Conservation (phyloP, 2,113 vertebrate genomes). For the Typhlomys cinereus region DNA sequence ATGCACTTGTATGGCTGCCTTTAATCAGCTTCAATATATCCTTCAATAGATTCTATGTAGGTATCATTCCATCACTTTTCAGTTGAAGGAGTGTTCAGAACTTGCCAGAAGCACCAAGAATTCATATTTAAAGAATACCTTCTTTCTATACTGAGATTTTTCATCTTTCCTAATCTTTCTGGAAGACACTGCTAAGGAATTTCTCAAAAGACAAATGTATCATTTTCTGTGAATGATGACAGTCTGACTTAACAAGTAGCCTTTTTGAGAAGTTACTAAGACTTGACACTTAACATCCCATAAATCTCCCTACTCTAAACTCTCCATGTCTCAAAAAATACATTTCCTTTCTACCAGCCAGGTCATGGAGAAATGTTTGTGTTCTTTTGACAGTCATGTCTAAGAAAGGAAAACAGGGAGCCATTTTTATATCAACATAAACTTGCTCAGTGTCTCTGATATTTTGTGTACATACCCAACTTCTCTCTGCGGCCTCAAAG, state of each 20-base stretch:
- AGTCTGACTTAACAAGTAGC: conserved; percentile 74
- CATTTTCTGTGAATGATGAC: conserved; percentile 78
- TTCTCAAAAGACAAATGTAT: conserved; percentile 70
- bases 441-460: conserved; percentile 11
- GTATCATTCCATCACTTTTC: conserved; percentile 73
- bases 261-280: conserved; percentile 74
- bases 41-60: conserved; percentile 19
- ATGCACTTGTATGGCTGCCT: neutral
- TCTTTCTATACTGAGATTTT: conserved; percentile 73
- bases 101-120: conserved; percentile 57
- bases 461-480: conserved; percentile 34
- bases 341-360: conserved; percentile 38
- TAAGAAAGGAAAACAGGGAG: conserved; percentile 50
- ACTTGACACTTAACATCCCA: conserved; percentile 66
- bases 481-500: conserved; percentile 67
- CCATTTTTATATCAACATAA: neutral
- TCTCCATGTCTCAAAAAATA: conserved; percentile 53
- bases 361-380: neutral
- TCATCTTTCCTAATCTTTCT: conserved; percentile 72
- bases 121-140: conserved; percentile 68
- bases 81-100: conserved; percentile 56
- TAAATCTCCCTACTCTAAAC: conserved; percentile 68
- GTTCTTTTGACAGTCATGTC: conserved; percentile 15
- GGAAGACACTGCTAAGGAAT: conserved; percentile 70
- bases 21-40: conserved; percentile 36